Conservation (phyloP, 2,113 vertebrate genomes). For the Tetraodon nigroviridis region DNA sequence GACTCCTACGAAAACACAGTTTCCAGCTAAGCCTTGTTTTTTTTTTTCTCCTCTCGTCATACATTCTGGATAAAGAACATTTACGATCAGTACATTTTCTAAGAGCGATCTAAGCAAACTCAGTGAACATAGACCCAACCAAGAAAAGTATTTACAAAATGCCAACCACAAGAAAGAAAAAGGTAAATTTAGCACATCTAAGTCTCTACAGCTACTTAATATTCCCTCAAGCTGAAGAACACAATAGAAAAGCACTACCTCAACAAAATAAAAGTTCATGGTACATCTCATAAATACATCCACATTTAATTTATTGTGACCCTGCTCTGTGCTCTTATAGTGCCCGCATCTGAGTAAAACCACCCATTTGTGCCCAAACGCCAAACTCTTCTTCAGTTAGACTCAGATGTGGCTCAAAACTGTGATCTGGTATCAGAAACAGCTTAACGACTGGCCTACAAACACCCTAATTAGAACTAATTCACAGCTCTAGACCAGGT, state of each 20-base stretch:
- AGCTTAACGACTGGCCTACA: conserved; percentile 32
- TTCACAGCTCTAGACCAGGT: conserved; percentile 46
- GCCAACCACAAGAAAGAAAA: conserved; percentile 54
- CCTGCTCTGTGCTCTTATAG: conserved; percentile 52
- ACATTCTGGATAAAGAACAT: conserved; percentile 69
- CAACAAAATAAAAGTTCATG: conserved; percentile 47
- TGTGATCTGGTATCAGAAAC: conserved; percentile 47
- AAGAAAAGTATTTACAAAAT: conserved; percentile 64
- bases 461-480: conserved; percentile 25
- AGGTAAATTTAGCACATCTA: conserved; percentile 56
- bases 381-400: conserved; percentile 22
- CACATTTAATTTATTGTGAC: conserved; percentile 47
- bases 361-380: conserved; percentile 2
- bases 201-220: conserved; percentile 50
- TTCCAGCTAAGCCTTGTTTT: conserved; percentile 40
- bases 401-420: conserved; percentile 41
- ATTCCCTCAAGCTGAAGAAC: conserved; percentile 42
- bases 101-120: conserved; percentile 54
- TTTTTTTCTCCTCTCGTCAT: conserved; percentile 43
- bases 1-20: conserved; percentile 63
- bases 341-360: conserved; percentile 50
- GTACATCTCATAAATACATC: conserved; percentile 44
- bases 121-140: conserved; percentile 46
- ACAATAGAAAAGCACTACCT: conserved; percentile 50
- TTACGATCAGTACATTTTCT: conserved; percentile 57